Base-by-base conservation (phyloP, 1,140 invertebrate species). In the Bathynomus jamesi region DNA sequence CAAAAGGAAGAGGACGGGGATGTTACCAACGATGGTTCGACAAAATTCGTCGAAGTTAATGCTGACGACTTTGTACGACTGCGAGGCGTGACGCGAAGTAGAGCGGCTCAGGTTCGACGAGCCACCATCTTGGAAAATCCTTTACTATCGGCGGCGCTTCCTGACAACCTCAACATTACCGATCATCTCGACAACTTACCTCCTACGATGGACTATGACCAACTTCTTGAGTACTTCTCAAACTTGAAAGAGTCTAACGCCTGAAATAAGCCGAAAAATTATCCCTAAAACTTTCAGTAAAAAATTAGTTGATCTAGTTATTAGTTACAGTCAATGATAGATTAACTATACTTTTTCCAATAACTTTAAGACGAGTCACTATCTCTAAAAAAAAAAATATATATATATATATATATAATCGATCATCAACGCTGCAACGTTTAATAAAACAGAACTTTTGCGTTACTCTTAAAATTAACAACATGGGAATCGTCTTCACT, bases 161-260 rank as follows among this genome's bases (percentile, higher is more conserved):
- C 93, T 10, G 88, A 89, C 78, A 85, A 91, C 74, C 92, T 93
- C 78, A 94, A 96, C 91, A 92, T 96, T 81, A 96, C 96, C 82
- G 92, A 96, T 80, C 91, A 96, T 85, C 92, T 98, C 80, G 83
- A 28, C 87, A 87, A 61, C 83, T 92, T 93, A 17, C 88, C 89
- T 78, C 85, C 91, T 72, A 92, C 92, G 78, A 94, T 97, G 92
- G 93, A 96, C 81, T 96, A 97, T 83, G 93, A 96, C 80, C 92
- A 96, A 85, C 92, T 98, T 80, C 94, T 96, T 91, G 91, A 95
- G 80, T 96, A 97, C 84, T 96, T 98, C 86, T 93, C 96, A 83
- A 96, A 95, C 86, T 85, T 98, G 79, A 97, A 97, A 86, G 95
- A 90, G 83, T 88, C 87, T 2, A 88, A 85, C 78, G 87, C 87